These are phyloP conservation scores for Drosophila lowei DNA, from an alignment of 1,140 invertebrate species.

Conservation along the genomic window DNA sequence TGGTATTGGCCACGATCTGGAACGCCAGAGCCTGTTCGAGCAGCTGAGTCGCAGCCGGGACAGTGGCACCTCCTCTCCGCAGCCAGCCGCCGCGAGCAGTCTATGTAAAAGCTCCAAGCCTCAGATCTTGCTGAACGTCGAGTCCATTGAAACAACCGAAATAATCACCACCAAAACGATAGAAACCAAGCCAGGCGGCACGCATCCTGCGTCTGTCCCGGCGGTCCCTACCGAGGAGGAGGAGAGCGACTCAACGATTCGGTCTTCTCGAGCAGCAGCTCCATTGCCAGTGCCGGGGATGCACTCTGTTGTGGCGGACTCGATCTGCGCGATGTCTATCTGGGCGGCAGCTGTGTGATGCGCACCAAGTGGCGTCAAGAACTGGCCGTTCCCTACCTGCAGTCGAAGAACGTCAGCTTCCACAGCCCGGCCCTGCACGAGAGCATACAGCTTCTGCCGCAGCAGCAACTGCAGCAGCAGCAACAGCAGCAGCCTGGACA, in stretches of 20 bases:
- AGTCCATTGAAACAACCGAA: constrained; percentile 80
- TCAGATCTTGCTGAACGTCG: constrained; percentile 75
- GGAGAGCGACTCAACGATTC: constrained; percentile 82
- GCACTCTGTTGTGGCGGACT: constrained; percentile 51
- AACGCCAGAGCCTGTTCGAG: constrained; percentile 62
- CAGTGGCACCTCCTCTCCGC: constrained; percentile 82
- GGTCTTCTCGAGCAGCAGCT: constrained; percentile 81
- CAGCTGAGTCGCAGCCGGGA: constrained; percentile 71
- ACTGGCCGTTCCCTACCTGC: constrained; percentile 95
- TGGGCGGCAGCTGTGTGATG: constrained; percentile 99
- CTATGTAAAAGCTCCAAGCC: constrained; percentile 60
- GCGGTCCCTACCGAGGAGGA: constrained; percentile 59
- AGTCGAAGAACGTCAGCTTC: constrained; percentile 94
- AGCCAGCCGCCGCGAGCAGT: constrained; percentile 56
- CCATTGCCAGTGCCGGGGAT: constrained; percentile 70
- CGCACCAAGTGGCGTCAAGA: constrained; percentile 96
- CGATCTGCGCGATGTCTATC: constrained; percentile 79
- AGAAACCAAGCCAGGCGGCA: constrained; percentile 55
- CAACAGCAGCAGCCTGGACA: constrained; percentile 24
- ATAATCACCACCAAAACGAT: constrained; percentile 78
- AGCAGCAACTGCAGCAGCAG: constrained; percentile 4
- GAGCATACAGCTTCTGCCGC: constrained; percentile 49
- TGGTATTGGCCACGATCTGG: constrained; percentile 62
- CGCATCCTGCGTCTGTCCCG: background rate
- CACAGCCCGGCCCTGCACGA: constrained; percentile 76